These are phyloP conservation scores for Istiophorus platypterus DNA, from an alignment of 2,113 vertebrate genomes.

Conservation along the genomic window DNA sequence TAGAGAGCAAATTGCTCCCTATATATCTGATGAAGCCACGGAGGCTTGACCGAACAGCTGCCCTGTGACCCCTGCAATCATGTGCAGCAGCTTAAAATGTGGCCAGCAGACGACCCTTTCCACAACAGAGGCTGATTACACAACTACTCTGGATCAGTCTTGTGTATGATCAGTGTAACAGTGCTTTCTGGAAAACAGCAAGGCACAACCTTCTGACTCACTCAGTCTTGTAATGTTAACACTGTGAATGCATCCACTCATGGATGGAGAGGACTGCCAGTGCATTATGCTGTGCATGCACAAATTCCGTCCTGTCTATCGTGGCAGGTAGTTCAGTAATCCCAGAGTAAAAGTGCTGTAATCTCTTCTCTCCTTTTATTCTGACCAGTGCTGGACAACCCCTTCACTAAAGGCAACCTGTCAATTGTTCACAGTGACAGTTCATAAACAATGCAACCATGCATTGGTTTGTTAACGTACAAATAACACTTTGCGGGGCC, in stretches of 20 bases:
- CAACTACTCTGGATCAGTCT: slow-evolving; percentile 52
- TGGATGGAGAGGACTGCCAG: background rate
- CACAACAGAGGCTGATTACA: slow-evolving; percentile 63
- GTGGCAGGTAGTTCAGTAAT: slow-evolving; percentile 19
- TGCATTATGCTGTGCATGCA: background rate
- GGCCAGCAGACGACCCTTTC: slow-evolving; percentile 61
- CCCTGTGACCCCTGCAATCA: slow-evolving; percentile 63
- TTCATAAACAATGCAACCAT: slow-evolving; percentile 55
- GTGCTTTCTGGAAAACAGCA: slow-evolving; percentile 41
- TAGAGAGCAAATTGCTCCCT: slow-evolving; percentile 22
- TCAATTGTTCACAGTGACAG: slow-evolving; percentile 39
- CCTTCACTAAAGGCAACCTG: slow-evolving; percentile 60
- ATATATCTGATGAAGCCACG: slow-evolving; percentile 39
- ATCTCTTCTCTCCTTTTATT: slow-evolving; percentile 31
- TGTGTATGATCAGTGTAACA: slow-evolving; percentile 44
- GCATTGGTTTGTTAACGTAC: slow-evolving; percentile 57
- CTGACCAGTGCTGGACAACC: background rate
- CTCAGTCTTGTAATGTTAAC: slow-evolving; percentile 22
- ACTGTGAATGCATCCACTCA: slow-evolving; percentile 8
- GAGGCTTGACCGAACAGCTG: slow-evolving; percentile 43
- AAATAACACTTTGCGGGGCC: slow-evolving; percentile 59
- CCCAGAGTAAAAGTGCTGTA: slow-evolving; percentile 5
- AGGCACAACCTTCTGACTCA: slow-evolving; percentile 41
- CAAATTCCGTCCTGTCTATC: slow-evolving; percentile 21
- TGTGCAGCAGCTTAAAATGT: slow-evolving; percentile 59